Conservation (phyloP, 2,888 invertebrate genomes). For the Adelognathus sp. region DNA sequence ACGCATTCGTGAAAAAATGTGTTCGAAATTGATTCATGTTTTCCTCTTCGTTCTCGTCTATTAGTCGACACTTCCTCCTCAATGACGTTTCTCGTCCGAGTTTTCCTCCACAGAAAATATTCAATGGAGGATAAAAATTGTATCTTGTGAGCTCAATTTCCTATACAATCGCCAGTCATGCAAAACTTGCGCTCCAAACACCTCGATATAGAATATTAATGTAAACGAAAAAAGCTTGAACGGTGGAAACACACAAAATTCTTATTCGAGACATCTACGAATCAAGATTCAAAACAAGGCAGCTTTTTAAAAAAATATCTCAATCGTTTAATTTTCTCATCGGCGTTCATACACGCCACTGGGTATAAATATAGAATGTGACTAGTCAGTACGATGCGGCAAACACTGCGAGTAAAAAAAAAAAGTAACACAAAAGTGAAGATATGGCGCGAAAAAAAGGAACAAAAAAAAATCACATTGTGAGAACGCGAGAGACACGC, state of each 20-base stretch:
- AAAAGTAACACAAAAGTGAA: not conserved
- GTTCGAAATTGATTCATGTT: not conserved
- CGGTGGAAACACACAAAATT: not conserved
- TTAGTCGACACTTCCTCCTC: too few species aligned
- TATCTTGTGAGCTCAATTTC: too few species aligned
- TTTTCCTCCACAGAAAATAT: too few species aligned
- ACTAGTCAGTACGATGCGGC: constrained; percentile 28
- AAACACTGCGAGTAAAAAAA: constrained; percentile 1
- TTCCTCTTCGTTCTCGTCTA: not conserved
- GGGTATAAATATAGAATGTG: constrained; percentile 25
- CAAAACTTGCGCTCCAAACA: not conserved
- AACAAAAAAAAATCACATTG: constrained; percentile 7
- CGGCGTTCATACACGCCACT: constrained; percentile 14
- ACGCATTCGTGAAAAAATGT: not conserved
- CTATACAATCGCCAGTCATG: too few species aligned
- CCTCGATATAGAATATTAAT: too few species aligned
- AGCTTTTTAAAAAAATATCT: constrained; percentile 21
- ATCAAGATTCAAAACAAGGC: constrained; percentile 13
- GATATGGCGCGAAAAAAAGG: constrained; percentile 37
- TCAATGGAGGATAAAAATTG: too few species aligned
- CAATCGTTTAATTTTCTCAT: constrained; percentile 30
- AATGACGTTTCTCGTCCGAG: too few species aligned
- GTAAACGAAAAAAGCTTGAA: not conserved
- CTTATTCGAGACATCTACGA: constrained; percentile 18
- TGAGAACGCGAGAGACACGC: constrained; percentile 34